Base-by-base conservation (phyloP, 2,888 invertebrate genomes). In the Macrophya annulata region DNA sequence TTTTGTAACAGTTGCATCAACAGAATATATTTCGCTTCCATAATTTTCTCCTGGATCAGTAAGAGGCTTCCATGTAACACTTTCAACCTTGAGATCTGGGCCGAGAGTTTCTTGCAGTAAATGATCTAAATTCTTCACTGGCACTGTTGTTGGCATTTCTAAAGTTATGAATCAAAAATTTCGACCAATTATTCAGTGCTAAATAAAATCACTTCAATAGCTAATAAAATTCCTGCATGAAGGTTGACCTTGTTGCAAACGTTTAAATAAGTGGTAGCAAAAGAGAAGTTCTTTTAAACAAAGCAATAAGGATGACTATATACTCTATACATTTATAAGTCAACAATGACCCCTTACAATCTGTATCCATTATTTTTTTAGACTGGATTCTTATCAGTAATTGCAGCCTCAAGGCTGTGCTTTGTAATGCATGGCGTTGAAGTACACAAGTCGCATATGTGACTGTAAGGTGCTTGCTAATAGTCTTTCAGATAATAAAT, bases 41-140 rank as follows among this genome's bases (percentile, higher is more conserved):
- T 91, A 93, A 86, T 93, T 93, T 45, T 93, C 93, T 8, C 93
- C 93, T 0, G 93, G 93, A 55, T 92, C 91, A 0, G 93, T 93
- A 17, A 93, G 83, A 43, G 92, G 90, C 68, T 89, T 93, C 93
- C 93, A 93, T 86, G 90, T 87, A 3, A 90, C 84, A 3, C 89
- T 85, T 17, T 90, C 85, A 37, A 93, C 88, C 31, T 89, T 88
- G 0, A 91, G 48, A 4, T 89, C 84, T 0, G 87, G 77, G 12
- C 90, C 90, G 4, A 92, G 77, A 0, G 86, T 89, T 77, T 91
- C 88, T 48, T 87, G 86, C 17, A 93, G 87, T 9, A 91, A 85
- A 4, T 82, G 79, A 10, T 90, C 89, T 21, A 93, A 87, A 72
- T 92, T 87, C 85, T 91, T 86, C 4, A 93, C 87, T 0, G 93